Percentiles rank a stretch among this genome's conserved stretches.
phyloP scores from a whole-genome alignment of 2,888 invertebrate species.

The Hyposoter dolosus region DNA sequence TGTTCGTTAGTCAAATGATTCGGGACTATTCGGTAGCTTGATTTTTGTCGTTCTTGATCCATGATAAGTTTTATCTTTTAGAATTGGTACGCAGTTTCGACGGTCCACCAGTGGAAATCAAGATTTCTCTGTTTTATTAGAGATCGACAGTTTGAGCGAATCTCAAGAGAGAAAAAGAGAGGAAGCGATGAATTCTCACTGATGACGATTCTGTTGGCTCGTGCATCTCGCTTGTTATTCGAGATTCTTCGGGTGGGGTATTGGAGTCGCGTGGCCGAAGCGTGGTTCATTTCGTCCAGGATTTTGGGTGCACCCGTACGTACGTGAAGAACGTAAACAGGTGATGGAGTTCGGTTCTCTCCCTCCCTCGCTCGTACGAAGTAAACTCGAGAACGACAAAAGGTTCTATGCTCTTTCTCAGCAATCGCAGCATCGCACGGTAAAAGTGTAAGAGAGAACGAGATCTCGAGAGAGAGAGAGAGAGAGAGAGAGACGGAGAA shows the following conservation, averaged over 20 bases:
- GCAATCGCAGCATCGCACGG: slow-evolving; percentile 22
- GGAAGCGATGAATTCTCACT: slow-evolving; percentile 44
- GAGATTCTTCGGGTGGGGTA: slow-evolving; percentile 56
- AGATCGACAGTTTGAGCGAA: slow-evolving; percentile 23
- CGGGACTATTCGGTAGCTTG: slow-evolving; percentile 3
- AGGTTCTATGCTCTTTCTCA: slow-evolving; percentile 49
- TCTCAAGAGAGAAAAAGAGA: neutral
- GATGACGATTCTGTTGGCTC: slow-evolving; percentile 35
- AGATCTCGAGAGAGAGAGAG: slow-evolving; percentile 46
- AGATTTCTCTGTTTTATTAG: slow-evolving; percentile 23
- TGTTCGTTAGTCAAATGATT: slow-evolving; percentile 23
- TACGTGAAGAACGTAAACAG: slow-evolving; percentile 68
- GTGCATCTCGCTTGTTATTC: slow-evolving; percentile 65
- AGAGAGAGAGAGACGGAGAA: slow-evolving; percentile 54
- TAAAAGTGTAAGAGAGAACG: slow-evolving; percentile 50
- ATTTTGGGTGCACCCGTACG: slow-evolving; percentile 57
- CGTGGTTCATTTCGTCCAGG: slow-evolving; percentile 75
- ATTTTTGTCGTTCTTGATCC: slow-evolving; percentile 6
- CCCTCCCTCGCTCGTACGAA: neutral
- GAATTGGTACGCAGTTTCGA: neutral
- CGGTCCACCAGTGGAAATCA: slow-evolving; percentile 3
- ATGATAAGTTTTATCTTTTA: neutral
- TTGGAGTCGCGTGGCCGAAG: slow-evolving; percentile 81
- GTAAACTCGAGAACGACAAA: slow-evolving; percentile 44
- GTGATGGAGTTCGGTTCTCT: slow-evolving; percentile 57